Percentiles rank a stretch among this genome's conserved stretches.
Evolutionary conservation across 2,888 invertebrate species (phyloP).

Genomic region (Axea sp.): DNA sequence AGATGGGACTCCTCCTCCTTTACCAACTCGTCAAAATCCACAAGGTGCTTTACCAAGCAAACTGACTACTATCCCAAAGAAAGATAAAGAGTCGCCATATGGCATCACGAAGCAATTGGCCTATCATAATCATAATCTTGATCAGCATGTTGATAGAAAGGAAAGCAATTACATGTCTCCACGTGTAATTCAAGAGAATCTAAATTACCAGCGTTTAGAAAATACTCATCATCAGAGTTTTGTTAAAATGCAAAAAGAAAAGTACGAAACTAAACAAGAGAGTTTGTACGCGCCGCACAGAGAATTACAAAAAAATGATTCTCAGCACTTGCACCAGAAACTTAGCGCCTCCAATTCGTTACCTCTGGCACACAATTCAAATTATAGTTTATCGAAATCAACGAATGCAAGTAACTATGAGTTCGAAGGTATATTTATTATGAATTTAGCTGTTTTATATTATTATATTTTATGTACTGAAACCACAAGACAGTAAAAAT

Average conservation of each 20-base stretch:
- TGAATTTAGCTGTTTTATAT: no score
- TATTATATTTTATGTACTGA: no score
- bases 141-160: slow-evolving; percentile 70
- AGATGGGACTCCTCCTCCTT: slow-evolving; percentile 81
- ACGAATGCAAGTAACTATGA: slow-evolving; percentile 72
- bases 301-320: slow-evolving; percentile 70
- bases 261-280: slow-evolving; percentile 76
- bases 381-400: slow-evolving; percentile 74
- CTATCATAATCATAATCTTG: slow-evolving; percentile 71
- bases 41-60: slow-evolving; percentile 71
- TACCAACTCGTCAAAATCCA: slow-evolving; percentile 79
- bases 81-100: slow-evolving; percentile 74
- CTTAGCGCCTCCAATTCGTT: slow-evolving; percentile 76
- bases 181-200: slow-evolving; percentile 71
- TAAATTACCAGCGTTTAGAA: slow-evolving; percentile 76
- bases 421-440: slow-evolving; percentile 67
- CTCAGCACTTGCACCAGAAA: slow-evolving; percentile 74
- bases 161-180: slow-evolving; percentile 76
- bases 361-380: slow-evolving; percentile 73
- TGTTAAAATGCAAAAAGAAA: slow-evolving; percentile 76
- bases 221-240: slow-evolving; percentile 76
- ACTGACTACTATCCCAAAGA: slow-evolving; percentile 66
- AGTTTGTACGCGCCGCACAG: slow-evolving; percentile 74
- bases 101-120: slow-evolving; percentile 66
- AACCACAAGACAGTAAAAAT: no score